phyloP scores from a whole-genome alignment of 2,888 invertebrate genomes.

The Oxytorus armatus region DNA sequence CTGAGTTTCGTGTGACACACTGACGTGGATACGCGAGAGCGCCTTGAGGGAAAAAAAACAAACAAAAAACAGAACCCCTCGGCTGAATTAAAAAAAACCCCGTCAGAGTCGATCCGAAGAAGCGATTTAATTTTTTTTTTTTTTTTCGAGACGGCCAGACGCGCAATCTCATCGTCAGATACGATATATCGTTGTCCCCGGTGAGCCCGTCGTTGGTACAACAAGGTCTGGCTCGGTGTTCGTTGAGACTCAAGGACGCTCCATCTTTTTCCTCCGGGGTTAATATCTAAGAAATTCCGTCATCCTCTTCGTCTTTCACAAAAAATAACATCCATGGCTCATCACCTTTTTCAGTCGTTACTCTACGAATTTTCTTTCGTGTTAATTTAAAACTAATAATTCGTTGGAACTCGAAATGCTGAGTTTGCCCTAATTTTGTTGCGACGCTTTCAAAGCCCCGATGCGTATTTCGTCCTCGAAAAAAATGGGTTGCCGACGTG shows the following conservation, averaged over 20 bases:
- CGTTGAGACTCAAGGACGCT: constrained; percentile 52
- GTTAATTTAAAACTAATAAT: constrained; percentile 18
- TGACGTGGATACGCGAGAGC: constrained; percentile 37
- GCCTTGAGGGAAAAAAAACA: constrained; percentile 11
- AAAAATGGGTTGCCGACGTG: constrained; percentile 50
- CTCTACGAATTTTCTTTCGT: background rate
- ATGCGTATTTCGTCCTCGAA: constrained; percentile 8
- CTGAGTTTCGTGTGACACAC: constrained; percentile 47
- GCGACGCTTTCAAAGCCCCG: constrained; percentile 2
- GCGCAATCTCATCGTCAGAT: constrained; percentile 42
- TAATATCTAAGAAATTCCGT: constrained; percentile 53
- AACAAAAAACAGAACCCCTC: background rate
- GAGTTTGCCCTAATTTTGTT: constrained; percentile 48
- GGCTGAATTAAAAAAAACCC: constrained; percentile 28
- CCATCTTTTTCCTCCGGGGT: constrained; percentile 45
- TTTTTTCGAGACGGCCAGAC: constrained; percentile 29
- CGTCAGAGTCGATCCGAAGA: constrained; percentile 43
- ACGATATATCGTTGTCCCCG: constrained; percentile 39
- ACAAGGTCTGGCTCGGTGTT: background rate
- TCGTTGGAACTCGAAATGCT: background rate
- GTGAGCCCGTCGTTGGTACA: constrained; percentile 27
- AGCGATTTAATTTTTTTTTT: constrained; percentile 40
- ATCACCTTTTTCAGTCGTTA: constrained; percentile 22
- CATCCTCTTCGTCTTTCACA: constrained; percentile 4
- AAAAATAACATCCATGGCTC: constrained; percentile 16